A percentile compares a stretch with the other conserved stretches of the same genome.
phyloP scores from a whole-genome alignment of 2,797 vertebrate species.

The Danionella dracula region DNA sequence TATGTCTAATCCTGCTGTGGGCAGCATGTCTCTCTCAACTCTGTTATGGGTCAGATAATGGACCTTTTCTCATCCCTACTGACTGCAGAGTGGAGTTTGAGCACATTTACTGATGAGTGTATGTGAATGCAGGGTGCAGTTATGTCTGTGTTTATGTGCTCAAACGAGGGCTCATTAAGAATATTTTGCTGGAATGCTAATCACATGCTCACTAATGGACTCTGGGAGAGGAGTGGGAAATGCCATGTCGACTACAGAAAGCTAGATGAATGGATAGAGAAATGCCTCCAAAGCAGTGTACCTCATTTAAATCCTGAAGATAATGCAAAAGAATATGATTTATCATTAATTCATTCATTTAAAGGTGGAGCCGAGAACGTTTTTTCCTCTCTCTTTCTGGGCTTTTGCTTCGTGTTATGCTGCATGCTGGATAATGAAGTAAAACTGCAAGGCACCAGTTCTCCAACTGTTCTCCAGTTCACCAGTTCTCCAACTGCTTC shows the following conservation, averaged over 20 bases:
- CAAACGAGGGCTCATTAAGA: slow-evolving; percentile 1
- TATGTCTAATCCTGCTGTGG: slow-evolving; percentile 4
- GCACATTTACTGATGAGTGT: neutral
- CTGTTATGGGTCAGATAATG: slow-evolving; percentile 54
- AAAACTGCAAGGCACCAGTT: too few relatives aligned
- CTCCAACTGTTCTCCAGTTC: too few relatives aligned
- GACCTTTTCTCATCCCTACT: slow-evolving; percentile 51
- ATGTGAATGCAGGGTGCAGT: neutral
- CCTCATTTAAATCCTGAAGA: too few relatives aligned
- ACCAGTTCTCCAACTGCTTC: too few relatives aligned
- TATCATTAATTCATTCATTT: too few relatives aligned
- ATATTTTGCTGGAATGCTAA: slow-evolving; percentile 34
- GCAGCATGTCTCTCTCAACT: slow-evolving; percentile 18
- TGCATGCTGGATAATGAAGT: too few relatives aligned
- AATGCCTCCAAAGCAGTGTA: too few relatives aligned
- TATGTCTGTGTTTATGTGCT: slow-evolving; percentile 1
- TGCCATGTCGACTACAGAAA: slow-evolving; percentile 10
- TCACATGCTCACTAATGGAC: slow-evolving; percentile 34
- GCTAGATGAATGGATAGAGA: slow-evolving; percentile 21
- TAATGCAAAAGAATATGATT: too few relatives aligned
- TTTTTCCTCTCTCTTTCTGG: too few relatives aligned
- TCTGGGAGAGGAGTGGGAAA: slow-evolving; percentile 13
- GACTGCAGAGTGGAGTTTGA: slow-evolving; percentile 23
- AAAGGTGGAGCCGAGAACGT: too few relatives aligned
- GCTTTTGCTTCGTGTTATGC: too few relatives aligned